phyloP scores from a whole-genome alignment of 2,888 invertebrate species.

The Drosophila diplacantha region DNA sequence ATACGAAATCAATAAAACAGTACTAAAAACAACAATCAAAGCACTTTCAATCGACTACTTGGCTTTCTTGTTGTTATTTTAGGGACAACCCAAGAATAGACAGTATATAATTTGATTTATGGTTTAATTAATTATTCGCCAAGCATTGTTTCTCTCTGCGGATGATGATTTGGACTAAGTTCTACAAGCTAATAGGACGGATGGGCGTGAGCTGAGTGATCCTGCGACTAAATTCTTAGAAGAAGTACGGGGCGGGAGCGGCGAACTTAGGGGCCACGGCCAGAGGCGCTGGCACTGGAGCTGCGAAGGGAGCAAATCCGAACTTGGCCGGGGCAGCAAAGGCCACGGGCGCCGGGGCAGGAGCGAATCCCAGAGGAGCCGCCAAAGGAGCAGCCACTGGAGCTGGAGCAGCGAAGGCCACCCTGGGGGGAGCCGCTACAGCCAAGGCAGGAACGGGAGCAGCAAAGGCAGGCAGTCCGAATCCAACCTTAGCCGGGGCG shows the following conservation, averaged over 20 bases:
- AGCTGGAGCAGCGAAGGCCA: constrained; percentile 48
- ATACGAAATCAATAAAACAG: background rate
- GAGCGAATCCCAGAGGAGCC: constrained; percentile 42
- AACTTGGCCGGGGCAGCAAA: constrained; percentile 47
- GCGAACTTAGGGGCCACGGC: constrained; percentile 46
- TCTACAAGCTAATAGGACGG: constrained; percentile 38
- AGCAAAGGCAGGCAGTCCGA: constrained; percentile 44
- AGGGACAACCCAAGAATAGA: background rate
- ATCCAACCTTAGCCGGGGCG: constrained; percentile 51
- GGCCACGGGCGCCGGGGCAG: constrained; percentile 44
- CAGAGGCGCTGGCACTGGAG: constrained; percentile 49
- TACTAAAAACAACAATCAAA: background rate
- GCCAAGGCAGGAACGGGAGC: constrained; percentile 47
- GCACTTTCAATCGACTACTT: background rate
- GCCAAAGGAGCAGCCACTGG: constrained; percentile 40
- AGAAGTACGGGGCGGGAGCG: constrained; percentile 58
- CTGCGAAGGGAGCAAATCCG: constrained; percentile 46
- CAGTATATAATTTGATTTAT: constrained; percentile 2
- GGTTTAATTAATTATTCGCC: constrained; percentile 43
- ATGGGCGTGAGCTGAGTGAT: constrained; percentile 15
- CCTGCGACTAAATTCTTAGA: constrained; percentile 36
- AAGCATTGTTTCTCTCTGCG: constrained; percentile 39
- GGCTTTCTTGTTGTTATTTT: background rate
- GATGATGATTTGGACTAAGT: constrained; percentile 40
- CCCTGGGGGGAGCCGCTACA: constrained; percentile 54